phyloP scores from a whole-genome alignment of 2,888 invertebrate species.

The Anoplius nigerrimus region DNA sequence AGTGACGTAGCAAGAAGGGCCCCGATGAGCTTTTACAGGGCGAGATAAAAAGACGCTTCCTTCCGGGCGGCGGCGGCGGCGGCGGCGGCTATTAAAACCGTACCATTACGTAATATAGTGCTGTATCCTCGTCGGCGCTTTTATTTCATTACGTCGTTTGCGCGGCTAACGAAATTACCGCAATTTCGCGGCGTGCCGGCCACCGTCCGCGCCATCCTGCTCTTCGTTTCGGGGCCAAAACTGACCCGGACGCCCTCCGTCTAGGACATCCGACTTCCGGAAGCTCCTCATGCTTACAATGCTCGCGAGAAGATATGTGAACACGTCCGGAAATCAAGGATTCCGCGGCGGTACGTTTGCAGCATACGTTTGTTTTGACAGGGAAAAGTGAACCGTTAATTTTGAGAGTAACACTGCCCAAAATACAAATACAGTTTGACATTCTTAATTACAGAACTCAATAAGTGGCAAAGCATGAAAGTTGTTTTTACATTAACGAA shows the following conservation, averaged over 20 bases:
- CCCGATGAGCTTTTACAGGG: slow-evolving; percentile 29
- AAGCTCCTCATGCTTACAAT: neutral
- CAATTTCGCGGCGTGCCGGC: slow-evolving; percentile 51
- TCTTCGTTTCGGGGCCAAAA: neutral
- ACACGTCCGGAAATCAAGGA: neutral
- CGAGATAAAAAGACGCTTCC: slow-evolving; percentile 48
- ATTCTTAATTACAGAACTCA: too few relatives aligned
- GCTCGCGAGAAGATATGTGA: too few relatives aligned
- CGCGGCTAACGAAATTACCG: slow-evolving; percentile 60
- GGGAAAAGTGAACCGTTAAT: too few relatives aligned
- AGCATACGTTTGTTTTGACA: too few relatives aligned
- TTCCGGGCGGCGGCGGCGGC: slow-evolving; percentile 40
- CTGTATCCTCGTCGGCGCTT: slow-evolving; percentile 49
- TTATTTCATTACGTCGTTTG: slow-evolving; percentile 64
- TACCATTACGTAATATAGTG: slow-evolving; percentile 45
- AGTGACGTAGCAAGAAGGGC: neutral
- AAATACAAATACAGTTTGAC: too few relatives aligned
- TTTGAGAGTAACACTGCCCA: too few relatives aligned
- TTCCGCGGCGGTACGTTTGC: neutral
- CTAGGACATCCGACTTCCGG: neutral
- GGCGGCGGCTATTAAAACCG: slow-evolving; percentile 50
- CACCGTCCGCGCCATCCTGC: neutral
- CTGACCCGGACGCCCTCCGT: neutral
- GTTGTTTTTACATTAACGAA: too few relatives aligned
- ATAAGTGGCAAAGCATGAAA: too few relatives aligned